These are phyloP conservation scores for Malthinus seriepunctatus DNA, from an alignment of 2,888 invertebrate genomes.

Conservation along the genomic window DNA sequence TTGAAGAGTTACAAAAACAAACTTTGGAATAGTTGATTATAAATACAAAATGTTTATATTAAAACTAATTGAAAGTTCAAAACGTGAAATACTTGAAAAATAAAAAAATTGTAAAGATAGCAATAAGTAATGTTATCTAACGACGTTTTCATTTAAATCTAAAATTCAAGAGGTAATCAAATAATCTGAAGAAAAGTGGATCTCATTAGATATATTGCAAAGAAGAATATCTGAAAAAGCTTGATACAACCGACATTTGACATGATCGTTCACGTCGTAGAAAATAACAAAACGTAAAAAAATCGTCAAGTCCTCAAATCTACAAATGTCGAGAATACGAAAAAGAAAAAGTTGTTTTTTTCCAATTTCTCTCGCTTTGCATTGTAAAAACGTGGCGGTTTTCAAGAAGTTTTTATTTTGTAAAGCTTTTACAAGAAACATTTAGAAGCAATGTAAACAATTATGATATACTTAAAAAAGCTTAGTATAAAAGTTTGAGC, in stretches of 20 bases:
- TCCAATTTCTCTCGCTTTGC: constrained; percentile 11
- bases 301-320: constrained; percentile 8
- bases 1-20: too few species aligned
- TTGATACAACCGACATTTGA: neutral
- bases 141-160: too few species aligned
- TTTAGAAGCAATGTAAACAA: too few species aligned
- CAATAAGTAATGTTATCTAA: too few species aligned
- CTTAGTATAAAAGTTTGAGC: too few species aligned
- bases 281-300: constrained; percentile 11
- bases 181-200: constrained; percentile 8
- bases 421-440: too few species aligned
- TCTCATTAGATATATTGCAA: constrained; percentile 9
- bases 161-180: neutral
- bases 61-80: too few species aligned
- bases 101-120: too few species aligned
- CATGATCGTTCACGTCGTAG: constrained; percentile 9
- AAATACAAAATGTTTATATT: too few species aligned
- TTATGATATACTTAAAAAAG: too few species aligned
- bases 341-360: constrained; percentile 21
- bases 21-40: too few species aligned
- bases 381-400: constrained; percentile 27
- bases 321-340: constrained; percentile 19
- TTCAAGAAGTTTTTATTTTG: constrained; percentile 21
- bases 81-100: too few species aligned
- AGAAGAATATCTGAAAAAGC: neutral